These are phyloP conservation scores for Catocala fraxini DNA, from an alignment of 2,888 invertebrate species.

Conservation along the genomic window DNA sequence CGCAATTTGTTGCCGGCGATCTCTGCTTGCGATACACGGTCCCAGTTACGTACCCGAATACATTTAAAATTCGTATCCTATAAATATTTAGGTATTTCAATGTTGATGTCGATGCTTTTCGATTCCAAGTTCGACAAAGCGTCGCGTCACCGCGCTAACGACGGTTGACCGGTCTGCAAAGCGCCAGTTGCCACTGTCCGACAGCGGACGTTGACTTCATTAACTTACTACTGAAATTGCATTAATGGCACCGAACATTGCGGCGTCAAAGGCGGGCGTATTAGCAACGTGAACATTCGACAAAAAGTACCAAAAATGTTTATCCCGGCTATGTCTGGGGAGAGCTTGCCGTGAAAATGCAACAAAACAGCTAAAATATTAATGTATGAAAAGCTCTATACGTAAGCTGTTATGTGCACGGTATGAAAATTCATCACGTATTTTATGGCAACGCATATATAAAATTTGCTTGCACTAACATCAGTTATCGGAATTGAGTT, in stretches of 20 bases:
- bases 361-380: slow-evolving; percentile 33
- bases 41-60: slow-evolving; percentile 63
- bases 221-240: slow-evolving; percentile 13
- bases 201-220: slow-evolving; percentile 8
- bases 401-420: slow-evolving; percentile 15
- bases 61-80: slow-evolving; percentile 76
- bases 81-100: slow-evolving; percentile 72
- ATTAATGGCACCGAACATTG: slow-evolving; percentile 12
- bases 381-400: slow-evolving; percentile 20
- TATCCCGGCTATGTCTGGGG: slow-evolving; percentile 17
- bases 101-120: slow-evolving; percentile 61
- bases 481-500: slow-evolving; percentile 14
- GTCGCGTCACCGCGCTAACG: slow-evolving; percentile 27
- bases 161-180: slow-evolving; percentile 1
- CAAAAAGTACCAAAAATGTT: slow-evolving; percentile 29
- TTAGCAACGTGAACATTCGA: slow-evolving; percentile 14
- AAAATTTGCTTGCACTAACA: slow-evolving; percentile 15
- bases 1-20: slow-evolving; percentile 85
- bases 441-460: slow-evolving; percentile 10
- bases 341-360: slow-evolving; percentile 26
- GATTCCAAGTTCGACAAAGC: slow-evolving; percentile 48
- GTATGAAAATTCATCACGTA: slow-evolving; percentile 33
- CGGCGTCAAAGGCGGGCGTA: slow-evolving; percentile 15
- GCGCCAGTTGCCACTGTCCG: slow-evolving; percentile 1
- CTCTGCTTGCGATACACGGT: slow-evolving; percentile 77